phyloP scores from a whole-genome alignment of 1,140 invertebrate genomes.

The Teleopsis dalmanni region DNA sequence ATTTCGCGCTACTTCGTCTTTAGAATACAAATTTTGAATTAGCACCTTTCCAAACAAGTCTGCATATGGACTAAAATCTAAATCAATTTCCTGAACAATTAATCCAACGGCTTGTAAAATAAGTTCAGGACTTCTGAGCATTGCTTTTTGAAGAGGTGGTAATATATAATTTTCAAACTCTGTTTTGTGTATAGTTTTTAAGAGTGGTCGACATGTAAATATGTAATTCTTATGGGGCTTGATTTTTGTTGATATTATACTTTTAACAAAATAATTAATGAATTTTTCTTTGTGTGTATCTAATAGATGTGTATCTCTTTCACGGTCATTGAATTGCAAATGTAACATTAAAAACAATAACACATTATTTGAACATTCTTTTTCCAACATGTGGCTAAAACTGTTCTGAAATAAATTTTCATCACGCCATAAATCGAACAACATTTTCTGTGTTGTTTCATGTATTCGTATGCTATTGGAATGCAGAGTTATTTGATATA shows the following conservation, averaged over 20 bases:
- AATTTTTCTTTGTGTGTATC: conserved; percentile 47
- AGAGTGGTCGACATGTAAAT: conserved; percentile 54
- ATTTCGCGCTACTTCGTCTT: conserved; percentile 66
- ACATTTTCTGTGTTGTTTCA: conserved; percentile 28
- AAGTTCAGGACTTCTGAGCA: conserved; percentile 90
- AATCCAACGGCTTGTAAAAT: conserved; percentile 72
- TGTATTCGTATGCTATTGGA: conserved; percentile 21
- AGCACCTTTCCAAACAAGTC: conserved; percentile 75
- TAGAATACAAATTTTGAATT: conserved; percentile 70
- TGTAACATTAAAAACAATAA: conserved; percentile 28
- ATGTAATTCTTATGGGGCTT: conserved; percentile 65
- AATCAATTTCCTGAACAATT: conserved; percentile 60
- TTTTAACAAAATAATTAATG: conserved; percentile 71
- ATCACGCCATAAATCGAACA: conserved; percentile 34
- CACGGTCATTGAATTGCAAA: conserved; percentile 16
- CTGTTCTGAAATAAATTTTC: conserved; percentile 23
- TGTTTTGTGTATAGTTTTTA: conserved; percentile 57
- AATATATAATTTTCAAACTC: conserved; percentile 71
- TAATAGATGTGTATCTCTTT: conserved; percentile 29
- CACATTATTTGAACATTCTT: conserved; percentile 24
- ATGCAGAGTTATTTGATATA: conserved; percentile 29
- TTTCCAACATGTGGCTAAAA: conserved; percentile 20
- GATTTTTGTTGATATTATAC: conserved; percentile 69
- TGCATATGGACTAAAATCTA: conserved; percentile 75
- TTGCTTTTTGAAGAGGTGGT: conserved; percentile 81